Base-by-base conservation (phyloP, 2,113 vertebrate species). In the Lipophrys pholis region DNA sequence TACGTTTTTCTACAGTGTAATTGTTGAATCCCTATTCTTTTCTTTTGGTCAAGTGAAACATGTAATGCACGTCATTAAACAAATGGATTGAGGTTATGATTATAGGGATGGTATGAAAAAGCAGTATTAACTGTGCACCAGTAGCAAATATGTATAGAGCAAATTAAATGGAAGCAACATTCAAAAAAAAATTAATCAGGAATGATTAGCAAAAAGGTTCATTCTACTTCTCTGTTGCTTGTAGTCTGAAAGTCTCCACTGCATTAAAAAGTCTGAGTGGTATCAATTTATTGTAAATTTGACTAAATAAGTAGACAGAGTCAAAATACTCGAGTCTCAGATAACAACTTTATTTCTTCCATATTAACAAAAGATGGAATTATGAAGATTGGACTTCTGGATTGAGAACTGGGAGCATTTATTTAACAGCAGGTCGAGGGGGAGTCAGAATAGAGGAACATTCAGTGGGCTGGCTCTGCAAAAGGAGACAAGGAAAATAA, bases 381-480 rank as follows among this genome's bases (percentile, higher is more conserved):
- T 60, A 68, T 73, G 64, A 86, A 78, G 64, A 12, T 74, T 74
- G 70, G 73, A 81, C 64, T 71, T 84, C 65, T 52, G 60, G 69
- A 75, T 8, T 11, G 63, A 30, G 6, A 46, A 55, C 21, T 6
- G 52, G 56, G 63, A 70, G 53, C 9, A 49, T 66, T 78, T 30
- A 89, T 86, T 75, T 85, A 78, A 90, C 73, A 89, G 66, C 69
- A 43, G 85, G 73, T 14, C 48, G 59, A 40, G 48, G 74, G 35
- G 41, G 70, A 30, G 69, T 83, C 80, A 45, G 38, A 58, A 76
- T 14, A 70, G 53, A 49, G 52, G 59, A 43, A 55, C 57, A 50
- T 69, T 93, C 74, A 94, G 52, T 93, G 93, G 5, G 78, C 61
- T 41, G 93, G 86, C 66, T 93, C 93, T 94, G 87, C 6, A 66